Percentiles rank a stretch among this genome's conserved stretches.
Conservation (phyloP, 2,888 invertebrate genomes). For the Listrodromus nycthemerus region DNA sequence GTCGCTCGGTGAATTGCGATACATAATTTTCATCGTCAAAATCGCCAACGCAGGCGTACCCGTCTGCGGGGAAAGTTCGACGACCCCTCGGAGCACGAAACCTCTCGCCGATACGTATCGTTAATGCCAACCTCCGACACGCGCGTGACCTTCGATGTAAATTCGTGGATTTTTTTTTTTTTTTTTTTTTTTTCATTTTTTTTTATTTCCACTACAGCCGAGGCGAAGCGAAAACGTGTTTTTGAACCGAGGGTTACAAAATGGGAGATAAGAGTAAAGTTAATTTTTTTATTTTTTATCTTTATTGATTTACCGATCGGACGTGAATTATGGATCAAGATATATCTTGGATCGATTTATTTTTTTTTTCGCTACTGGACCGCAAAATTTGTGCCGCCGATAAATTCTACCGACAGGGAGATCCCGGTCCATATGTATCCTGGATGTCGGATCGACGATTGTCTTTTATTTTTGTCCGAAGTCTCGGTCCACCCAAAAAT, state of each 20-base stretch:
- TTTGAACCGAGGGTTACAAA: not conserved
- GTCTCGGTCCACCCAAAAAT: constrained; percentile 16
- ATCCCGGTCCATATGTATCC: not conserved
- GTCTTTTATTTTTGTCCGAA: too few species aligned
- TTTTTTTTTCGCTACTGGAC: not conserved
- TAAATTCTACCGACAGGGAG: not conserved
- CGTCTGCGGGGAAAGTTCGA: constrained; percentile 11
- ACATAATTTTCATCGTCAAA: constrained; percentile 50
- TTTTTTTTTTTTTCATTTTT: constrained; percentile 8
- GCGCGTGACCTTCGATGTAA: constrained; percentile 11
- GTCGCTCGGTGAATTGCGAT: constrained; percentile 10
- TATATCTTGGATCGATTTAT: not conserved
- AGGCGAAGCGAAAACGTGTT: not conserved
- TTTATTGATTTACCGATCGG: not conserved
- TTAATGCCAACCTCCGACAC: constrained; percentile 1
- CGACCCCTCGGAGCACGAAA: constrained; percentile 19
- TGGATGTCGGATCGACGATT: not conserved
- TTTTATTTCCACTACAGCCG: not conserved
- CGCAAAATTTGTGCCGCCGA: not conserved
- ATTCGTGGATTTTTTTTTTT: constrained; percentile 12
- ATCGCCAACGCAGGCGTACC: not conserved
- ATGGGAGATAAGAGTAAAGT: not conserved
- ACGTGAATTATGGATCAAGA: not conserved
- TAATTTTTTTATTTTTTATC: not conserved
- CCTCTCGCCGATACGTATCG: not conserved